These are phyloP conservation scores for Drosophila chauvacae DNA, from an alignment of 1,140 invertebrate species.

Conservation along the genomic window DNA sequence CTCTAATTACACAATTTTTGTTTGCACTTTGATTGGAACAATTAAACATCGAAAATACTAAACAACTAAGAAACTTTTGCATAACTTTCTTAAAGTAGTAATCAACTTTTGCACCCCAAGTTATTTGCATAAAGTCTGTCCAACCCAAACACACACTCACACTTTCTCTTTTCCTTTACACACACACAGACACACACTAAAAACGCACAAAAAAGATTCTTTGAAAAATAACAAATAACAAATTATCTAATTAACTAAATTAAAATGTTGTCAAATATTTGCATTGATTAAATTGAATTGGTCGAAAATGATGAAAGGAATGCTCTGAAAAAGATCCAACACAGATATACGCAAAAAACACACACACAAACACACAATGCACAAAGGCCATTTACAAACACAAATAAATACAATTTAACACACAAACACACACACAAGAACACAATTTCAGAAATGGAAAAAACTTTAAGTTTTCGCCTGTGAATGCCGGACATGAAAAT, in stretches of 20 bases:
- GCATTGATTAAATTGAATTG: slow-evolving; percentile 62
- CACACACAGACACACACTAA: slow-evolving; percentile 23
- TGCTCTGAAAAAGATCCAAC: slow-evolving; percentile 36
- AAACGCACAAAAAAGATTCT: slow-evolving; percentile 28
- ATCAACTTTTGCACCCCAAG: slow-evolving; percentile 56
- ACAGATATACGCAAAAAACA: slow-evolving; percentile 24
- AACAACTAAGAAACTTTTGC: slow-evolving; percentile 32
- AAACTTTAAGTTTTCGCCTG: slow-evolving; percentile 46
- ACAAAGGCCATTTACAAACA: slow-evolving; percentile 23
- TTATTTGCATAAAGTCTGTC: slow-evolving; percentile 50
- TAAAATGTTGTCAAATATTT: slow-evolving; percentile 53
- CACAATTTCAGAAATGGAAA: slow-evolving; percentile 36
- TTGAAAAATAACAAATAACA: slow-evolving; percentile 23
- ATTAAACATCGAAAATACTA: slow-evolving; percentile 36
- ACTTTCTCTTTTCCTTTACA: slow-evolving; percentile 15
- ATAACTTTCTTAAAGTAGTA: slow-evolving; percentile 58
- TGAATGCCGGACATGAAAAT: slow-evolving; percentile 43
- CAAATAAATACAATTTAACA: slow-evolving; percentile 27
- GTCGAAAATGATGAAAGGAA: slow-evolving; percentile 48
- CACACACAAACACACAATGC: slow-evolving; percentile 17
- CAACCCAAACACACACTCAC: slow-evolving; percentile 15
- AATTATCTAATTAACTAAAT: slow-evolving; percentile 38
- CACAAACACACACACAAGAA: slow-evolving; percentile 31
- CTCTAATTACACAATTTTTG: slow-evolving; percentile 45
- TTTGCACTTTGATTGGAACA: slow-evolving; percentile 62